Base-by-base conservation (phyloP, 2,888 invertebrate species). In the Lingula anatina region DNA sequence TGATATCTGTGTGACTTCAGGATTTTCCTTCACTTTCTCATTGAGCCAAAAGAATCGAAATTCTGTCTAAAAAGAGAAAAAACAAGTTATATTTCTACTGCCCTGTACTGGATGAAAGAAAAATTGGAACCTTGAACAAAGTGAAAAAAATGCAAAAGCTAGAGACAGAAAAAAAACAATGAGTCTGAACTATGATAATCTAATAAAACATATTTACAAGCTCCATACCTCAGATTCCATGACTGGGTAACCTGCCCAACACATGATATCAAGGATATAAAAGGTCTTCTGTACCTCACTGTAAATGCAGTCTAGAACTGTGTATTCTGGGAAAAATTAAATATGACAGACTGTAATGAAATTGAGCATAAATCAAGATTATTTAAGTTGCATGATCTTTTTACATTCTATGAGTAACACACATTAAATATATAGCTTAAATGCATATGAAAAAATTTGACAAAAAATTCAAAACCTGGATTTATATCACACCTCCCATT, bases 31-130 rank as follows among this genome's bases (percentile, higher is more conserved):
- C 35, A 92, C 78, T 68, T 90, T 87, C 0, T 85, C 82, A 51
- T 83, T 80, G 46, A 93, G 65, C 89, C 93, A 94, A 73, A 83
- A 93, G 64, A 89, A 85, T 37, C 95, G 82, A 70, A 90, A 91
- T 62, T 88, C 86, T 7, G 88, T 83, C 88, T 90, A 79, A 54
- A 82, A 81, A 56, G 54, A 58, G 56, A 60, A 47, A 53, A 36
- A 41, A 44, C 26, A 35, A 27, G 36, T 44, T 36, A 44, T 23
- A 42, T 39, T 41, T 51, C n/a, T 39, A 27, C 48, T 51, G 21
- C 39, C 43, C 37, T 28, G 39, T 24, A 41, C 26, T 26, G 21
- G 36, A 20, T 20, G 38, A 20, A 15, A n/a, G n/a, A n/a, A n/a
- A n/a, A n/a, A n/a, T n/a, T n/a, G n/a, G n/a, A n/a, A n/a, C n/a